Evolutionary conservation across 1,140 invertebrate genomes (phyloP), one percentile per base, ranked within the genome.

Genomic region (Zophobas morio): DNA sequence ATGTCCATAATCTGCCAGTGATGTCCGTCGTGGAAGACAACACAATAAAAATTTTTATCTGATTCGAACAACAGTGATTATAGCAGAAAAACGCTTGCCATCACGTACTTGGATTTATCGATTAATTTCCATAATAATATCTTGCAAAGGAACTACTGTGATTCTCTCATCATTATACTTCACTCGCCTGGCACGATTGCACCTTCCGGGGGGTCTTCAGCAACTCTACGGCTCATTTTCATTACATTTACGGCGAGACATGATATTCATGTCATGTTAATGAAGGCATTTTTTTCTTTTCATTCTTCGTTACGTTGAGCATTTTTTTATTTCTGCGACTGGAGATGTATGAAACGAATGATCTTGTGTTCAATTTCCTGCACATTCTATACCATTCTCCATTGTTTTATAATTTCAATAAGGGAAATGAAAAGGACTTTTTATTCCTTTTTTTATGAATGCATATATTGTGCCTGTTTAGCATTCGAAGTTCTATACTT

Each of bases 201-300:
- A 32, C n/a, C 37, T 66, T 42, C n/a, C 20, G n/a, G 37, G 36
- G 36, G 33, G 2, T 5, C 39, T 33, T 32, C 20, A 42, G 60
- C n/a, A 4, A n/a, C 1, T 66, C 33, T 42, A 32, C 39, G n/a
- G 60, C 37, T 66, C 1, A 2, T 46, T 60, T 60, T 60, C 56
- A 60, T 37, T 60, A 60, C 42, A 3, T 60, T 33, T 66, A n/a
- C 39, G 1, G 35, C 1, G 39, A 66, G 42, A 66, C 60, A 32
- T 66, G 60, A 66, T 66, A 66, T 66, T 66, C 60, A 63, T 32
- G 57, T 63, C 57, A 42, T 40, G 1, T 20, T 66, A 66, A 66
- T 66, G 37, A 20, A 60, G n/a, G 39, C 39, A 40, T 66, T 40
- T 66, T 32, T 46, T 33, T 46, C 6, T 39, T 60, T 60, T 60